Evolutionary conservation across 2,113 vertebrate genomes (phyloP), one percentile per base, ranked within the genome.

Genomic region (Gymnogyps californianus): DNA sequence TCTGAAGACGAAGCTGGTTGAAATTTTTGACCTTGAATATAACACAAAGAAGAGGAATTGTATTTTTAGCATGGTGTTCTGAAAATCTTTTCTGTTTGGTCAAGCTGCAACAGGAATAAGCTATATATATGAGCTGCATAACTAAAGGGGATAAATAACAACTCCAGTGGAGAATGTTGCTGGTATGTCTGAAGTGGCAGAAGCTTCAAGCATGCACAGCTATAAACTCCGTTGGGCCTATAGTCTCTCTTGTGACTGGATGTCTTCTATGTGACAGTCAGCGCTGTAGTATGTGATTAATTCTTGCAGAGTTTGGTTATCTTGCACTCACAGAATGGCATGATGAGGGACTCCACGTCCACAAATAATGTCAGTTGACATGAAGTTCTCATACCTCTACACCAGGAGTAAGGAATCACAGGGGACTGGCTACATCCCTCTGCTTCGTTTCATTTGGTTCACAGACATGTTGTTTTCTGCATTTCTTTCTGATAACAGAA

Each of bases 341-440:
- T 74, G 44, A 42, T 46, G 55, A 49, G 28, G 11, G 59, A 66
- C 74, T 86, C 51, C 16, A 8, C 0, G 0, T 34, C 57, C 0
- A 0, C 57, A 61, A 81, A 24, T 32, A 71, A 28, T 3, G 0
- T 61, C 36, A 26, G 9, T 52, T 87, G 12, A 7, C 6, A 0
- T 62, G 62, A 62, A 54, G 8, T 42, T 87, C 36, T 83, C 9
- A 4, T 72, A n/a, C 19, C 7, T 81, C 24, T 77, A 54, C 86
- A 54, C 15, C 22, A 66, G 69, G 13, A 61, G 42, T 20, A 66
- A 40, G 28, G 61, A 85, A 25, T 79, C 52, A 24, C 20, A 46
- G 31, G 21, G 15, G 6, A 57, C 52, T 65, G 58, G 8, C 17
- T 75, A 11, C 22, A 54, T 54, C 40, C 17, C 7, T 66, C 26